Base-by-base conservation (phyloP, 2,888 invertebrate genomes). In the Cryptus viduatorius region DNA sequence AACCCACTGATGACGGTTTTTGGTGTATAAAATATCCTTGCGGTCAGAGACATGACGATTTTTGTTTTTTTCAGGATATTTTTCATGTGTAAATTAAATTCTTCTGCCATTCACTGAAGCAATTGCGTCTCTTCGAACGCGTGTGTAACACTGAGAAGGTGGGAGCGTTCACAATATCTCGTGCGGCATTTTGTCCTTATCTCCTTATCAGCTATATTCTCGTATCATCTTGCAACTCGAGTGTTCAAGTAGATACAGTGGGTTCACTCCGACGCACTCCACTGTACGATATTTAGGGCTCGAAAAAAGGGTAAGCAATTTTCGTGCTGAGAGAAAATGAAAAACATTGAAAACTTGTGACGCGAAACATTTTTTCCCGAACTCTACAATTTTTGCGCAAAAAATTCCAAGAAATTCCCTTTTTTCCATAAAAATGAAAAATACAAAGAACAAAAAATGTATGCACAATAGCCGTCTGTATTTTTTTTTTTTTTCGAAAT, bases 21-120 rank as follows among this genome's bases (percentile, higher is more conserved):
- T 3, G 68, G 44, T 14, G 53, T 19, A 53, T 87, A 87, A 8
- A 71, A 68, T 72, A 87, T 86, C 80, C 73, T 79, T 5, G 80
- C 86, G 16, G 24, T 68, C 56, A 82, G 24, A 42, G 79, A 24
- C 79, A 85, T 79, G 50, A 4, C 42, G 42, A 48, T 48, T 10
- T 29, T 24, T n/a, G n/a, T 56, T 24, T 14, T 3, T 2, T 3
- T 4, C 59, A 4, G 1, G 12, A 59, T 59, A 29, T 59, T 59
- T 14, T 31, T 29, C 61, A 31, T n/a, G 31, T 14, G 31, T 5
- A 29, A 5, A 31, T 5, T 19, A 14, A 61, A 61, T 24, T 61
- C 19, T n/a, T 19, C 50, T 29, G 19, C 24, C 42, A 31, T 61
- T n/a, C 31, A 14, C 29, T 29, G n/a, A 53, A 53, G n/a, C 42